Conservation (phyloP, 2,888 invertebrate species). For the Gastracanthus pulcherrimus region DNA sequence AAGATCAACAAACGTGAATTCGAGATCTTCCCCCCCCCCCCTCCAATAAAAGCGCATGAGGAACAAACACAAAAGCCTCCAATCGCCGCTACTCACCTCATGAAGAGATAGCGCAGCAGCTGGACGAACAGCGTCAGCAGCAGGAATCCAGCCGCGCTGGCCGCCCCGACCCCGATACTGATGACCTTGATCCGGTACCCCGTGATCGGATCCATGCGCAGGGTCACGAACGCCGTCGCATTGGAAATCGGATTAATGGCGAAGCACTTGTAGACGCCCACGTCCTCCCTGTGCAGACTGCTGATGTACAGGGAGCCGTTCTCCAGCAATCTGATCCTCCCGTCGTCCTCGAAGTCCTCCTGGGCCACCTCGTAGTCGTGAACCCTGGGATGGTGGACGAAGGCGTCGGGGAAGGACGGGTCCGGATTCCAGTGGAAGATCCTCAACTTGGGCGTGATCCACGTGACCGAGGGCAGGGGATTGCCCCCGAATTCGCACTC, state of each 20-base stretch:
- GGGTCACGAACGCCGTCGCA: constrained; percentile 85
- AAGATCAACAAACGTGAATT: background rate
- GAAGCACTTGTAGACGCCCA: constrained; percentile 91
- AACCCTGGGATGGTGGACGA: constrained; percentile 83
- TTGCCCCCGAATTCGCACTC: constrained; percentile 89
- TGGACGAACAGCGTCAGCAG: constrained; percentile 89
- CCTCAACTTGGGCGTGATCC: constrained; percentile 88
- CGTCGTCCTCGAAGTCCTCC: constrained; percentile 70
- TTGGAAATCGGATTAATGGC: constrained; percentile 92
- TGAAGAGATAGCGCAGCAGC: constrained; percentile 84
- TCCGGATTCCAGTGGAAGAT: constrained; percentile 90
- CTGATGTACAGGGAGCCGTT: constrained; percentile 89
- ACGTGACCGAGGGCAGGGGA: constrained; percentile 89
- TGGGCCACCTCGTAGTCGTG: constrained; percentile 79
- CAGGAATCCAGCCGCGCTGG: constrained; percentile 89
- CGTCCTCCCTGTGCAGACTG: constrained; percentile 87
- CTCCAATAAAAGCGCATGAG: background rate
- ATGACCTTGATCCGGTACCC: constrained; percentile 90
- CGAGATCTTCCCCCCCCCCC: no score
- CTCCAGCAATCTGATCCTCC: constrained; percentile 83
- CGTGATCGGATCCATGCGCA: constrained; percentile 92
- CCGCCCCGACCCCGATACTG: constrained; percentile 89
- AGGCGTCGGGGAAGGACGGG: constrained; percentile 82
- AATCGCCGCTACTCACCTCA: constrained; percentile 81
- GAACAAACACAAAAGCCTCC: background rate